Evolutionary conservation across 1,140 invertebrate genomes (phyloP), one percentile per base, ranked within the genome.

Genomic region (Drosophila erecta): DNA sequence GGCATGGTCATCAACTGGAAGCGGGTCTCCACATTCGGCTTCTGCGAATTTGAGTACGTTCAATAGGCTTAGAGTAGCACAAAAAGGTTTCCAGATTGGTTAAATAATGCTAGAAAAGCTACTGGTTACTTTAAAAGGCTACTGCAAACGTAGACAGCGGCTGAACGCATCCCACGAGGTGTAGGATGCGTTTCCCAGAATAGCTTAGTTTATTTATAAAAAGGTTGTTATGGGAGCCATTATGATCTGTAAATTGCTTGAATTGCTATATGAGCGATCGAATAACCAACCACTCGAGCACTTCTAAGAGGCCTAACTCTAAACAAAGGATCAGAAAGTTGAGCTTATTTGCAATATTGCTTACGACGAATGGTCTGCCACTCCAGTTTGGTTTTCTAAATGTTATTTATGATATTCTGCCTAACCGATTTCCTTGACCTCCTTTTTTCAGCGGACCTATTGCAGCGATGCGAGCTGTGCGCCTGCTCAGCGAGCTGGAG

Each of bases 1-100:
- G 99, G 99, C 2, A 95, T 97, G 74, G 97, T 99, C 22, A 93
- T 98, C 2, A 98, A 96, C 79, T 99, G 99, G 99, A 99, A 99
- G 93, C 94, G 98, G 76, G 98, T 99, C 8, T 98, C 99, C 92
- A 98, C 97, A 10, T 99, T 99, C 94, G 99, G 98, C 22, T 99
- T 99, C 93, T 99, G 98, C 94, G 99, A 99, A 93, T 98, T 92
- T 46, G 91, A 92, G 91, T 92, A 81, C 59, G 86, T 55, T 41
- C 2, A 12, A 17, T 24, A 24, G 51, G 20, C 17, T 14, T 38
- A 1, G 47, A 8, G 14, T 8, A 24, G 22, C 14, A 44, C 43
- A 12, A 20, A 8, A 22, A 40, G 14, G 38, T 8, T 38, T n/a
- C 37, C 2, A 37, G 3, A 4, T 14, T 38, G 4, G 37, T 38